These are phyloP conservation scores for Therioaphis trifolii DNA, from an alignment of 2,888 invertebrate species.

Conservation along the genomic window DNA sequence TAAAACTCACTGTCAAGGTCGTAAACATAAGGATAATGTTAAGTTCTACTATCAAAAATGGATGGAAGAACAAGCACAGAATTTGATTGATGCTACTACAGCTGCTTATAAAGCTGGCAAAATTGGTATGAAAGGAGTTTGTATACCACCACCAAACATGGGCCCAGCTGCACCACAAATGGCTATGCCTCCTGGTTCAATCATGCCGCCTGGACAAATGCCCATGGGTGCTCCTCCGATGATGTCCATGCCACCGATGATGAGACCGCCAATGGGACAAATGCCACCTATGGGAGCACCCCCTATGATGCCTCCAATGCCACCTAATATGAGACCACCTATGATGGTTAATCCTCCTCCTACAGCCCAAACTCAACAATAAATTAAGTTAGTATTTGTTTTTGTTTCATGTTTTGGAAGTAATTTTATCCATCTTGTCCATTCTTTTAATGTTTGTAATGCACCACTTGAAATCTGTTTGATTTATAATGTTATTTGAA, in stretches of 20 bases:
- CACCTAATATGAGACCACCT: constrained; percentile 73
- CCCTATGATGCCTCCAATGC: constrained; percentile 76
- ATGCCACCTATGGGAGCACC: constrained; percentile 71
- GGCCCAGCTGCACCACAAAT: constrained; percentile 54
- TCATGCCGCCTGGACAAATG: constrained; percentile 73
- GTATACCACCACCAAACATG: constrained; percentile 77
- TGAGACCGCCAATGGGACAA: constrained; percentile 69
- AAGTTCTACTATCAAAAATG: constrained; percentile 99
- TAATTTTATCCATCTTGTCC: background rate
- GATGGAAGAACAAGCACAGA: constrained; percentile 99
- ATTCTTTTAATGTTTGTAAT: background rate
- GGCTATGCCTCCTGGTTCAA: constrained; percentile 68
- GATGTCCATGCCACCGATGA: constrained; percentile 72
- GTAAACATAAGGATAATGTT: constrained; percentile 99
- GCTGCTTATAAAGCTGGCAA: constrained; percentile 98
- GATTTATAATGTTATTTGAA: no score
- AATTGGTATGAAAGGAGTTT: constrained; percentile 83
- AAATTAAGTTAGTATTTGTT: background rate
- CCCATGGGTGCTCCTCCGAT: constrained; percentile 75
- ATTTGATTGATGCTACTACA: constrained; percentile 97
- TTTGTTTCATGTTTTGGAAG: background rate
- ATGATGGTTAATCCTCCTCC: constrained; percentile 60
- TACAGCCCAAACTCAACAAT: constrained; percentile 32
- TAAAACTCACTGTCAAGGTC: constrained; percentile 98
- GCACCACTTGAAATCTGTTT: no score